These are phyloP conservation scores for Acanthosepion pharaonis DNA, from an alignment of 2,888 invertebrate species.

Conservation along the genomic window DNA sequence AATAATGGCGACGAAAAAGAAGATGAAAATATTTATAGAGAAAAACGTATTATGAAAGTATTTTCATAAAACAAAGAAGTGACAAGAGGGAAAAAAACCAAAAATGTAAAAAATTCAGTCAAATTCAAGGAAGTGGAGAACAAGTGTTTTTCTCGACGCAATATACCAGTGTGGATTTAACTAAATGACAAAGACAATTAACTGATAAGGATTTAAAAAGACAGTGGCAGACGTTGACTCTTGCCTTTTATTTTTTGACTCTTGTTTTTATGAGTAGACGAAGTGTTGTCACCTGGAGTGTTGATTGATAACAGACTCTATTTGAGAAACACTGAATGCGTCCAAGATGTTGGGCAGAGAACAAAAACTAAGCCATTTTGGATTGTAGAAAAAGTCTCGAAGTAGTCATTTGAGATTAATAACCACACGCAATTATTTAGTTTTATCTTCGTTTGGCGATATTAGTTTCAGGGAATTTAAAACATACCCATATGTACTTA, in stretches of 20 bases:
- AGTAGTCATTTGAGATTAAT: slow-evolving; percentile 6
- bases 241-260: not conserved
- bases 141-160: too few relatives aligned
- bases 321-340: not conserved
- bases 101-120: too few relatives aligned
- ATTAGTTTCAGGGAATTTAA: not conserved
- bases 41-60: too few relatives aligned
- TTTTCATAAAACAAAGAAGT: too few relatives aligned
- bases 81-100: too few relatives aligned
- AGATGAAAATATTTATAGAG: too few relatives aligned
- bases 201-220: not conserved
- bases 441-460: not conserved
- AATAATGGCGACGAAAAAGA: too few relatives aligned
- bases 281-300: not conserved
- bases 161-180: not conserved
- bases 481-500: not conserved
- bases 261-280: not conserved
- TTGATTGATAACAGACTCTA: not conserved
- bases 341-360: not conserved
- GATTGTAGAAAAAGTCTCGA: not conserved
- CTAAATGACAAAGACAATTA: slow-evolving; percentile 21
- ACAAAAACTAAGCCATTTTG: not conserved
- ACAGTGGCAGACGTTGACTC: slow-evolving; percentile 1
- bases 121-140: not conserved
- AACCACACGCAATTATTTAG: not conserved